A percentile compares a stretch with the other conserved stretches of the same genome.
Conservation (phyloP, 2,888 invertebrate species). For the Drosophila percnosoma region DNA sequence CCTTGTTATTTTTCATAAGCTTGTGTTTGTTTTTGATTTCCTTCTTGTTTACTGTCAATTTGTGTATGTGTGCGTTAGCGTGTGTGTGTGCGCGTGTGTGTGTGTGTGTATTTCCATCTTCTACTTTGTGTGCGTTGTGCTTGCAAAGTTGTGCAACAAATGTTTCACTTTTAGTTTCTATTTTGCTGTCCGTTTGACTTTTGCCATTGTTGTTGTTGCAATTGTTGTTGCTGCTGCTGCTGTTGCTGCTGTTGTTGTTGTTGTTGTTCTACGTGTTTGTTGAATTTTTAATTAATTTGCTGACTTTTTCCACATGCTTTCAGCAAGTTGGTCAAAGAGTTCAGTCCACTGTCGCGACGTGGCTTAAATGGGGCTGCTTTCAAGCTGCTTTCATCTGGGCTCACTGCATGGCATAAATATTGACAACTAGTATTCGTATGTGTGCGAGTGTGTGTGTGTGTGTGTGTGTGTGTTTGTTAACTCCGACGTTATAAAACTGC, state of each 20-base stretch:
- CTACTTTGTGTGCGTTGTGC: slow-evolving; percentile 16
- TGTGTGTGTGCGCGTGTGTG: neutral
- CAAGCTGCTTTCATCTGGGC: slow-evolving; percentile 15
- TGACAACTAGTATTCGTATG: slow-evolving; percentile 12
- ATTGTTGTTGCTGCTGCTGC: slow-evolving; percentile 24
- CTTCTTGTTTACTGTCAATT: neutral
- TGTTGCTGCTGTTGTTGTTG: slow-evolving; percentile 36
- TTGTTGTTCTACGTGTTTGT: slow-evolving; percentile 40
- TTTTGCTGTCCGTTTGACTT: slow-evolving; percentile 31
- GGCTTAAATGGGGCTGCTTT: neutral
- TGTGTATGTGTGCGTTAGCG: neutral
- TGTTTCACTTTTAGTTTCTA: slow-evolving; percentile 55
- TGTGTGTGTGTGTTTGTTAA: slow-evolving; percentile 1
- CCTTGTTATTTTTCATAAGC: neutral
- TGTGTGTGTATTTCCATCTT: slow-evolving; percentile 2
- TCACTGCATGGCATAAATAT: slow-evolving; percentile 24
- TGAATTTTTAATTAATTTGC: slow-evolving; percentile 74
- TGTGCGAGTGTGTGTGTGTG: neutral
- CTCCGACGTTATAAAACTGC: slow-evolving; percentile 37
- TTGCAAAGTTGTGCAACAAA: slow-evolving; percentile 46
- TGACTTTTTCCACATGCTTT: slow-evolving; percentile 48
- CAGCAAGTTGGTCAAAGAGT: neutral
- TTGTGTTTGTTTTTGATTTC: slow-evolving; percentile 3
- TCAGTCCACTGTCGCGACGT: neutral
- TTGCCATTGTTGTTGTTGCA: slow-evolving; percentile 27